A percentile compares a stretch with the other conserved stretches of the same genome.
phyloP scores from a whole-genome alignment of 1,140 invertebrate species.

The Cotesia vestalis region DNA sequence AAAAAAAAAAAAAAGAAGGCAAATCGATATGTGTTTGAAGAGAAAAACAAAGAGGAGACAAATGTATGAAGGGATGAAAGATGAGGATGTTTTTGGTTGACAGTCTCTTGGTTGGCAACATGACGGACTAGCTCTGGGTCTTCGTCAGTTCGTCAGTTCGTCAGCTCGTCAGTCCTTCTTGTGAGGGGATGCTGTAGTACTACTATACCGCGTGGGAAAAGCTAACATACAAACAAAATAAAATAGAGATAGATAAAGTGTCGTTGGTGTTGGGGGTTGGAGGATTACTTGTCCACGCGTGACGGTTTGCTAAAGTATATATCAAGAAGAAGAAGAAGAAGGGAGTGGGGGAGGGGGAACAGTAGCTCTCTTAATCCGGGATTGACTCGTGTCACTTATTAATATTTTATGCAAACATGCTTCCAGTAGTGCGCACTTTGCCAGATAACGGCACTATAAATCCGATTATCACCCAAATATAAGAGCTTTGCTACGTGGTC shows the following conservation, averaged over 20 bases:
- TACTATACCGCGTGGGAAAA: slow-evolving; percentile 57
- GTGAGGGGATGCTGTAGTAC: no score
- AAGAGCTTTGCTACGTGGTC: no score
- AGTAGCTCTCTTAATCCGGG: slow-evolving; percentile 57
- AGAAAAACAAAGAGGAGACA: slow-evolving; percentile 17
- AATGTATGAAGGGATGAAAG: slow-evolving; percentile 22
- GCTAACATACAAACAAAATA: slow-evolving; percentile 61
- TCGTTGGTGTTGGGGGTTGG: slow-evolving; percentile 39
- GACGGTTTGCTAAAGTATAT: neutral
- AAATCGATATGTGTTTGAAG: slow-evolving; percentile 19
- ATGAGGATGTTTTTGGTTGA: slow-evolving; percentile 13
- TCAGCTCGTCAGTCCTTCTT: no score
- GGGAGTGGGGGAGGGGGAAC: neutral
- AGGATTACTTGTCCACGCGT: slow-evolving; percentile 42
- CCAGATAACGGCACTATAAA: slow-evolving; percentile 21
- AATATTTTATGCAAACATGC: slow-evolving; percentile 67
- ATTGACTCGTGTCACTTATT: slow-evolving; percentile 68
- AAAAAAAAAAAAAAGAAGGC: neutral
- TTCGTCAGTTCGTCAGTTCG: neutral
- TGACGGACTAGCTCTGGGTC: neutral
- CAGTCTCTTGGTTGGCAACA: neutral
- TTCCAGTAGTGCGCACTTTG: slow-evolving; percentile 18
- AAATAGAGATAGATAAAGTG: slow-evolving; percentile 66
- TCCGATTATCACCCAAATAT: slow-evolving; percentile 24
- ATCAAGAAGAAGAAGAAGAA: no score